Evolutionary conservation across 37 sponge, comb jelly and placozoan species (phyloP), one percentile per base, ranked within the genome.

Genomic region (Beroe forskalii): DNA sequence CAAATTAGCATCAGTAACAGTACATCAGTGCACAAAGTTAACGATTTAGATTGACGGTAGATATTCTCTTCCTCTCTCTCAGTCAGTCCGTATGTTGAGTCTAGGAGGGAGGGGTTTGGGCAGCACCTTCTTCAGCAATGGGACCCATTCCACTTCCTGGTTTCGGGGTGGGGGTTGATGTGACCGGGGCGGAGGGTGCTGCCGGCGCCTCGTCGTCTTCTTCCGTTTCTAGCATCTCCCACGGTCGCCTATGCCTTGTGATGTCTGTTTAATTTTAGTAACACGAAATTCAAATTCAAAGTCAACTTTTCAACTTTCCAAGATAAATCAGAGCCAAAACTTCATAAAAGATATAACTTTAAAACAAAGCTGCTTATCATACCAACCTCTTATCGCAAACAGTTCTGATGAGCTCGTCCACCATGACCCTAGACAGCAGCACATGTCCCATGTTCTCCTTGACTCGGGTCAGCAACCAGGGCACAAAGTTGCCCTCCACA

Each of bases 391-490:
- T 17, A 43, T 80, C 86, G 27, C 86, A 80, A 4, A 80, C 86
- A 23, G 86, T 38, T 27, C 86, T 91, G 91, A 91, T 75, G 38
- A 91, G 32, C 80, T 72, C 90, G 93, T 96, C 97, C 55, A 96
- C 76, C 75, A 96, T 19, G 23, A 62, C 39, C 62, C 97, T 92
- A 4, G 97, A 93, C 32, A 92, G 62, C 0, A 94, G 35, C 32
- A 91, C 93, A 86, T 96, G 92, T 66, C 76, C 89, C 35, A 96
- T 90, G 40, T 83, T 75, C 76, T 92, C 91, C 89, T 93, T 89
- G 23, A 95, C 93, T 89, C 91, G 89, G 35, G 89, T 94, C 95
- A 96, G 90, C 76, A 97, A 48, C 94, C 94, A 96, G 0, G 98
- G 96, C 89, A 96, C 92, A 38, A 97, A 94, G 25, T 60, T 69